Evolutionary conservation across 2,797 vertebrate genomes (phyloP), one percentile per base, ranked within the genome.

Genomic region (Lycodopsis pacificus): DNA sequence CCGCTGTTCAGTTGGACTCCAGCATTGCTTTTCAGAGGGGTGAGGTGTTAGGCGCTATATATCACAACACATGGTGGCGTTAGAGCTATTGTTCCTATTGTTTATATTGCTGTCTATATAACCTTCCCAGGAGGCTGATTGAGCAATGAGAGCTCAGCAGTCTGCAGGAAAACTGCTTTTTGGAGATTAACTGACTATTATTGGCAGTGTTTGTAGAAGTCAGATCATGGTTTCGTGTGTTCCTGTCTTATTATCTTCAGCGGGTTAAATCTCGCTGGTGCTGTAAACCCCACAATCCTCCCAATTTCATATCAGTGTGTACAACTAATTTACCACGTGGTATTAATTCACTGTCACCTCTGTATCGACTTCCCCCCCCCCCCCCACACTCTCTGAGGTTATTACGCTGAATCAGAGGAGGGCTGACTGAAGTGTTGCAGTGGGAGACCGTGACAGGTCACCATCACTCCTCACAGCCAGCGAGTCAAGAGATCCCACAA

Each of bases 281-380:
- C 48, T 49, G 8, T 20, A 70, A 78, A 81, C 48, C 44, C 12
- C 5, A 17, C 0, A 1, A 59, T 68, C 20, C 53, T n/a, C n/a
- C 36, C 51, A 70, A 54, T 69, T 70, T 83, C 25, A 63, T 20
- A 70, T 74, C 44, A 32, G 53, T 5, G 42, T 59, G 42, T 64
- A 30, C 51, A 44, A 14, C 69, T 82, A 70, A 80, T 5, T 82
- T 34, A 82, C 53, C 69, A 5, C 7, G 25, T 42, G 40, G 17
- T 61, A 49, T 70, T 79, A 59, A 88, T 80, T 86, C 72, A 76
- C 58, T 73, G 70, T 80, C 77, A 70, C 70, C 44, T 40, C 68
- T 34, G 12, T 71, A 90, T 91, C 3, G 88, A 92, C 82, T n/a
- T n/a, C n/a, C n/a, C 73, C 64, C 42, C 61, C 32, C 48, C 17